These are phyloP conservation scores for Poecile montanus DNA, from an alignment of 2,797 vertebrate genomes.

Conservation along the genomic window DNA sequence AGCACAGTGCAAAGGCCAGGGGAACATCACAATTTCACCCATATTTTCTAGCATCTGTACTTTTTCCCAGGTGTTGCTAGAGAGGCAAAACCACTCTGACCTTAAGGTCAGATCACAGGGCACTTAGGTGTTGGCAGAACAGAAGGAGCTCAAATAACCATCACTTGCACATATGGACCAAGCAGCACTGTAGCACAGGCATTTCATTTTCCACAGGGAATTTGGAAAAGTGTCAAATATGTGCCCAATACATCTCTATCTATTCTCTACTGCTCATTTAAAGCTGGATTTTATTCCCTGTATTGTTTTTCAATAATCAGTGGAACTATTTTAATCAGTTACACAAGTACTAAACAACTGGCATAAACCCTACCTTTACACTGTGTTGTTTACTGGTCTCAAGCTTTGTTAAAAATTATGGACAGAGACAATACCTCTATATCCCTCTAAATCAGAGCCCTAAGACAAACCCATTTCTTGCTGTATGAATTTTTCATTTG, in stretches of 20 bases:
- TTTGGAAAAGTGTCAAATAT: background rate
- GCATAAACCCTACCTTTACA: background rate
- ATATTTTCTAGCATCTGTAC: slow-evolving; percentile 74
- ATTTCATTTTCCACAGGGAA: slow-evolving; percentile 31
- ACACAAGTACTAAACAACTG: background rate
- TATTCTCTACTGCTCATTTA: background rate
- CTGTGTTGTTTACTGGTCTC: background rate
- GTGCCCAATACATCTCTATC: background rate
- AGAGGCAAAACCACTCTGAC: slow-evolving; percentile 74
- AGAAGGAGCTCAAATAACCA: slow-evolving; percentile 72
- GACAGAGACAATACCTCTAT: slow-evolving; percentile 28
- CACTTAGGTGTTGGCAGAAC: slow-evolving; percentile 66
- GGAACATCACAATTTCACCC: slow-evolving; percentile 75
- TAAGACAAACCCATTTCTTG: slow-evolving; percentile 38
- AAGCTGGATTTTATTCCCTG: background rate
- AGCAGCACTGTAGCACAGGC: background rate
- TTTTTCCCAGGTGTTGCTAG: slow-evolving; percentile 77
- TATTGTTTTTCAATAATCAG: background rate
- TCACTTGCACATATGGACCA: slow-evolving; percentile 66
- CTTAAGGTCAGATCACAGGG: slow-evolving; percentile 72
- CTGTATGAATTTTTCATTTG: slow-evolving; percentile 62
- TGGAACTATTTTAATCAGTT: background rate
- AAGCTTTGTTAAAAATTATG: slow-evolving; percentile 12
- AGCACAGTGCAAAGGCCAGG: slow-evolving; percentile 60
- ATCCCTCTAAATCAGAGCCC: slow-evolving; percentile 21